Percentiles rank a stretch among this genome's conserved stretches.
Evolutionary conservation across 2,113 vertebrate species (phyloP).

Genomic region (Pteronura brasiliensis): DNA sequence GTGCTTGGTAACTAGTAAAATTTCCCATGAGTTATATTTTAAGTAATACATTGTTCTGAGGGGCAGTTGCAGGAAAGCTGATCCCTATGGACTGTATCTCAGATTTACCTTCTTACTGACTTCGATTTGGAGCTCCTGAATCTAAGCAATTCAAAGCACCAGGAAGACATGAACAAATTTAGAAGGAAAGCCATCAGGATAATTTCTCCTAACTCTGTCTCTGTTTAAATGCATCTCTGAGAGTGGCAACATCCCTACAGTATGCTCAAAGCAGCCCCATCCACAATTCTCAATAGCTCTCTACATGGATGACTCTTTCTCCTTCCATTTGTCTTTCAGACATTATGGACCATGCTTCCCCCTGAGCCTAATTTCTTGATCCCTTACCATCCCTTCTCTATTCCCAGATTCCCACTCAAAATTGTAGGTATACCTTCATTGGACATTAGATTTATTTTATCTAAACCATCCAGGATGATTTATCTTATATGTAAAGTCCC

Average conservation of each 20-base stretch:
- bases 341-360: neutral
- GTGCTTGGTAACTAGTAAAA: too few relatives aligned
- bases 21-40: too few relatives aligned
- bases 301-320: neutral
- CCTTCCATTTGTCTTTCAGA: neutral
- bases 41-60: too few relatives aligned
- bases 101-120: neutral
- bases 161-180: neutral
- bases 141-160: neutral
- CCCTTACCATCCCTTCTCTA: neutral
- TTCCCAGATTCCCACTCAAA: neutral
- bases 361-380: neutral
- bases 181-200: neutral
- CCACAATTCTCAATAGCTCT: neutral
- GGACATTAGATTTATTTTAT: too few relatives aligned
- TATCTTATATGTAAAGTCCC: neutral
- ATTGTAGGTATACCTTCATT: neutral
- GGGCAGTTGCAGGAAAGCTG: neutral
- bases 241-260: neutral
- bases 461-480: neutral
- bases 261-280: neutral
- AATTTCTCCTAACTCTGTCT: neutral
- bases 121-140: too few relatives aligned
- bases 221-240: neutral
- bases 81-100: neutral